Evolutionary conservation across 2,888 invertebrate genomes (phyloP), one percentile per base, ranked within the genome.

Genomic region (Dyspetes luteomarginatus): DNA sequence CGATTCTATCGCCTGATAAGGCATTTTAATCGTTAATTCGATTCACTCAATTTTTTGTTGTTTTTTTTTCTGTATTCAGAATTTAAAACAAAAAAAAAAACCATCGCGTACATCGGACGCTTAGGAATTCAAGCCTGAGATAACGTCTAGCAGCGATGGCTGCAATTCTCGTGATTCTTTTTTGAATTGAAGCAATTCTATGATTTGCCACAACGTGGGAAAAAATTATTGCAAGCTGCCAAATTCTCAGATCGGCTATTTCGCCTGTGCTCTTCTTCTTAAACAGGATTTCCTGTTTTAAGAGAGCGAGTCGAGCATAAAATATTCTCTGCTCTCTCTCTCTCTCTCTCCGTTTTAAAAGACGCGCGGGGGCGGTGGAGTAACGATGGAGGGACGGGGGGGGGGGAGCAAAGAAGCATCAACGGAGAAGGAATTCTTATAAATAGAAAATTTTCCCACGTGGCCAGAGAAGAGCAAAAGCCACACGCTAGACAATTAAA

Each of bases 391-490:
- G 72, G 52, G 67, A 74, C 19, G 41, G 56, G 45, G 58, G 68
- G 58, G 74, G 45, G 50, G 56, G 30, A 48, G 50, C 50, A 74
- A 4, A 22, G 41, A 12, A 24, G 26, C 17, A 45, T 45, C 24
- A n/a, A 55, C 73, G 72, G 72, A 52, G 50, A 80, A 64, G 76
- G 76, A 74, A 84, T 86, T 85, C 85, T 86, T 86, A 86, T 87
- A 85, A 88, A 88, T 88, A 88, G 88, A 87, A 85, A 86, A 71
- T 75, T 88, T 89, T 89, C 89, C 86, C 88, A 88, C 88, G 87
- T 88, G 88, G 83, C 69, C 78, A 67, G 76, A 82, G n/a, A n/a
- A n/a, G n/a, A n/a, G n/a, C n/a, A n/a, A n/a, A 83, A 69, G 77
- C 84, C 73, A 80, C n/a, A n/a, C 74, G 73, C 82, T 86, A 86